Conservation (phyloP, 2,888 invertebrate species). For the Glomeris marginata region DNA sequence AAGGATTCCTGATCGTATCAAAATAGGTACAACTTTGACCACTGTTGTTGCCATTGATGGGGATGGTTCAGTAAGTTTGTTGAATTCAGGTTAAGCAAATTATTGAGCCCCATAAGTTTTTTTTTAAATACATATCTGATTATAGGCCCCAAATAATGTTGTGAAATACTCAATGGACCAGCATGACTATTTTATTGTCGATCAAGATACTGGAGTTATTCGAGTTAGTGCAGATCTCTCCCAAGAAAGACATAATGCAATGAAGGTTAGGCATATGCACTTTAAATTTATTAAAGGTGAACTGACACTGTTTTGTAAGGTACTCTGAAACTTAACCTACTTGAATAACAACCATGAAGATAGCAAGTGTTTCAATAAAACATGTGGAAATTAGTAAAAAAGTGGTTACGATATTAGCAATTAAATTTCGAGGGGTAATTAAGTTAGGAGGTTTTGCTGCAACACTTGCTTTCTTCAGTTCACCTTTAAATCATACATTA, state of each 20-base stretch:
- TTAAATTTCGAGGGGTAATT: too few species aligned
- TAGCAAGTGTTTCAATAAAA: too few species aligned
- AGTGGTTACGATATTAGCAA: too few species aligned
- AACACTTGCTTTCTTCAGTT: too few species aligned
- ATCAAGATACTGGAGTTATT: slow-evolving; percentile 65
- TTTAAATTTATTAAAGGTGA: too few species aligned
- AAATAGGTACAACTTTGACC: slow-evolving; percentile 64
- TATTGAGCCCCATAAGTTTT: background rate
- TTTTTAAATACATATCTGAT: slow-evolving; percentile 1
- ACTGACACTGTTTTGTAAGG: too few species aligned
- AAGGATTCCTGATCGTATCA: slow-evolving; percentile 64
- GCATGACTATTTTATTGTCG: slow-evolving; percentile 67
- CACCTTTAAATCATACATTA: too few species aligned
- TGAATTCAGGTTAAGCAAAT: background rate
- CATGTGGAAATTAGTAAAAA: too few species aligned
- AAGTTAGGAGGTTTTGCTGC: too few species aligned
- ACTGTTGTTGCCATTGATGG: slow-evolving; percentile 64
- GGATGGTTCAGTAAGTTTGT: slow-evolving; percentile 58
- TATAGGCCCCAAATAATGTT: slow-evolving; percentile 21
- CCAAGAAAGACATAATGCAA: slow-evolving; percentile 74
- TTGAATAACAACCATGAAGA: too few species aligned
- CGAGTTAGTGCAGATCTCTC: slow-evolving; percentile 66
- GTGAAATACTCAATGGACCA: slow-evolving; percentile 54
- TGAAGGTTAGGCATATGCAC: slow-evolving; percentile 41
- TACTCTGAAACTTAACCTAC: too few species aligned